These are phyloP conservation scores for Capitulum mitella DNA, from an alignment of 2,888 invertebrate genomes.

Conservation along the genomic window DNA sequence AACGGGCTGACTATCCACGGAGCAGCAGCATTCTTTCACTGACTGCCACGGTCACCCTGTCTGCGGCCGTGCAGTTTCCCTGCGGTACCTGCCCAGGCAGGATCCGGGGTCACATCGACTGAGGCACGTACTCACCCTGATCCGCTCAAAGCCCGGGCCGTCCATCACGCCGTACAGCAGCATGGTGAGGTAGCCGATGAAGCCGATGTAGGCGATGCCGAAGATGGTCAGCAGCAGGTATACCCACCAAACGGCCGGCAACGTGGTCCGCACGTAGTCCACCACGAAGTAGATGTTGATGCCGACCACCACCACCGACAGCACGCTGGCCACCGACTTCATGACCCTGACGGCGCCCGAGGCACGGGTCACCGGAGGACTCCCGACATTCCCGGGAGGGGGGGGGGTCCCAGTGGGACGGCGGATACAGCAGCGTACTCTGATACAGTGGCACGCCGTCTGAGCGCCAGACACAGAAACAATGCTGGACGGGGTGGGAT, in stretches of 20 bases:
- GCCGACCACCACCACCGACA: constrained; percentile 62
- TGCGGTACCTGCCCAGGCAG: no score
- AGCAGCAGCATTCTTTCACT: no score
- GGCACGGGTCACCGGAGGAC: background rate
- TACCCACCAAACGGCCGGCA: constrained; percentile 32
- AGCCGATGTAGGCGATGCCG: constrained; percentile 32
- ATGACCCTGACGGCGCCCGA: constrained; percentile 53
- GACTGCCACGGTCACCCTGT: no score
- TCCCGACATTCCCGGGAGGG: no score
- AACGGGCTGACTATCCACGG: no score
- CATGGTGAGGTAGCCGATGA: constrained; percentile 32
- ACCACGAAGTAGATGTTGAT: constrained; percentile 74
- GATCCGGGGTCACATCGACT: no score
- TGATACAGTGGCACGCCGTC: background rate
- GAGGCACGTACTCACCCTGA: background rate
- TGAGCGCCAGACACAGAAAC: background rate
- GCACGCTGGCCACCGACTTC: constrained; percentile 57
- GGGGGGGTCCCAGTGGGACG: background rate
- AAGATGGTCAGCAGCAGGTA: constrained; percentile 29
- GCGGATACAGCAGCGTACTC: no score
- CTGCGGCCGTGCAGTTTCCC: no score
- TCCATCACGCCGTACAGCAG: constrained; percentile 33
- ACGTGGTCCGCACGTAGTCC: constrained; percentile 49
- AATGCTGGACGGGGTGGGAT: no score
- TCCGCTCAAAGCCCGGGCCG: constrained; percentile 26